Conservation (phyloP, 1,140 invertebrate genomes). For the Amyelois transitella region DNA sequence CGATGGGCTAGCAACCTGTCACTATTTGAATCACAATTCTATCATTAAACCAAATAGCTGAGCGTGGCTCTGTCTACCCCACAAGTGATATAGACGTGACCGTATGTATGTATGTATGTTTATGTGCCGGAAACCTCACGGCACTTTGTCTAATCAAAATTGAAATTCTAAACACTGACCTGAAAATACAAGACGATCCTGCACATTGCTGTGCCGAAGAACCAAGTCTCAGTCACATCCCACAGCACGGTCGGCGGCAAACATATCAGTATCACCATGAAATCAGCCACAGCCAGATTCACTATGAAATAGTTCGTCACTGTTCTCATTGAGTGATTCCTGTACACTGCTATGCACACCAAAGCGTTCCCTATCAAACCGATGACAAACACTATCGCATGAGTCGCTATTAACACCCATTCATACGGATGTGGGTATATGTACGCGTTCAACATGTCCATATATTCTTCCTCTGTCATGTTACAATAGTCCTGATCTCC, state of each 20-base stretch:
- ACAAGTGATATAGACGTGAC: no score
- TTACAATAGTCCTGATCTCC: slow-evolving; percentile 60
- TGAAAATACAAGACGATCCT: slow-evolving; percentile 90
- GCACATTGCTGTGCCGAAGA: slow-evolving; percentile 86
- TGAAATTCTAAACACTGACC: no score
- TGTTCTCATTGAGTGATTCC: slow-evolving; percentile 90
- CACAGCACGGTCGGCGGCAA: slow-evolving; percentile 90
- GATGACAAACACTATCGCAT: slow-evolving; percentile 82
- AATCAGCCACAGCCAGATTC: slow-evolving; percentile 93
- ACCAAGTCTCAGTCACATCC: slow-evolving; percentile 95
- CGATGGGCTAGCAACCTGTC: no score
- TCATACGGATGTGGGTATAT: slow-evolving; percentile 77
- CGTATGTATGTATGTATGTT: no score
- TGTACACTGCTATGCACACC: slow-evolving; percentile 90
- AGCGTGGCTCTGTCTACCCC: no score
- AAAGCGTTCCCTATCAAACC: slow-evolving; percentile 90
- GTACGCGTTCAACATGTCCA: slow-evolving; percentile 76
- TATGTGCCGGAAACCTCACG: no score
- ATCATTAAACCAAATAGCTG: no score
- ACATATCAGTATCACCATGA: slow-evolving; percentile 92
- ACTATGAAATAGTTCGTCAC: slow-evolving; percentile 96
- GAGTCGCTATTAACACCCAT: slow-evolving; percentile 82
- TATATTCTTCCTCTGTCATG: slow-evolving; percentile 78
- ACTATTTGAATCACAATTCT: no score
- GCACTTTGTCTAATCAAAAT: no score